Percentiles rank a stretch among this genome's conserved stretches.
Evolutionary conservation across 2,888 invertebrate species (phyloP).

Genomic region (Proisotoma minuta): DNA sequence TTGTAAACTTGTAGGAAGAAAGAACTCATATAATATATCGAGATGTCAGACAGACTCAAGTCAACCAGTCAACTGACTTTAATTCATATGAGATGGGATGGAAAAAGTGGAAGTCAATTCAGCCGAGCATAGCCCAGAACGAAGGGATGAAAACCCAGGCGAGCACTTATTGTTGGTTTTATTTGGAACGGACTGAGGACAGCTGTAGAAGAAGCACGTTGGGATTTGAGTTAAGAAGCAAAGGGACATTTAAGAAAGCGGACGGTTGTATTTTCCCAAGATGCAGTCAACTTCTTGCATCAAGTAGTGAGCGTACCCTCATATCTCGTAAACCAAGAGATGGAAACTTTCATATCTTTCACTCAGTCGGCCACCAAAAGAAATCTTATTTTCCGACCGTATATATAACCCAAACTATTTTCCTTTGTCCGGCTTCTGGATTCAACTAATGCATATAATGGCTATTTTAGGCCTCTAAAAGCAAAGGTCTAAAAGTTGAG

Average conservation of each 20-base stretch:
- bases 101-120: slow-evolving; percentile 12
- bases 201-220: neutral
- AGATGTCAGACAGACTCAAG: slow-evolving; percentile 4
- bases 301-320: no score
- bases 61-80: slow-evolving; percentile 13
- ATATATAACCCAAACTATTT: slow-evolving; percentile 39
- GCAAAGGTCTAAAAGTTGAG: no score
- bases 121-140: neutral
- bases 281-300: neutral
- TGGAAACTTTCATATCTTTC: neutral
- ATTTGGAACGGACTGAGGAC: neutral
- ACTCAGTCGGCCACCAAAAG: slow-evolving; percentile 9
- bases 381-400: slow-evolving; percentile 39
- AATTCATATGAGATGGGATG: slow-evolving; percentile 14
- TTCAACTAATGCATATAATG: no score
- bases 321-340: no score
- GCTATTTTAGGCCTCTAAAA: slow-evolving; percentile 16
- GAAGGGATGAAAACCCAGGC: slow-evolving; percentile 5
- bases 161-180: slow-evolving; percentile 12
- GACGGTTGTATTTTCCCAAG: no score
- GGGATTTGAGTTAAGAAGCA: slow-evolving; percentile 4
- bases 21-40: neutral
- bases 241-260: neutral
- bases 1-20: neutral
- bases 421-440: slow-evolving; percentile 6